Conservation (phyloP, 2,888 invertebrate species). For the Tetranychus piercei region DNA sequence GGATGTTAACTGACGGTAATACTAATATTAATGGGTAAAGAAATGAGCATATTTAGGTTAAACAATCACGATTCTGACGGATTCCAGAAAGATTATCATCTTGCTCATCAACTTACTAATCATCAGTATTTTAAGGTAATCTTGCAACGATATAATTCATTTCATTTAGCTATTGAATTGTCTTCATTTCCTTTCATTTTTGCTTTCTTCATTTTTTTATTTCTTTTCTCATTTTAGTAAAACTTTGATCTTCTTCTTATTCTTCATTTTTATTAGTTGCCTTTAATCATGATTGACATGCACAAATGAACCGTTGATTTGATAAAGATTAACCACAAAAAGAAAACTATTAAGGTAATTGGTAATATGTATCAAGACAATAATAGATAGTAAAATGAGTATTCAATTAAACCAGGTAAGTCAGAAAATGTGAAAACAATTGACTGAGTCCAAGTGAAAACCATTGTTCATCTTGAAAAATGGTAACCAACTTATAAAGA, state of each 20-base stretch:
- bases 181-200: background rate
- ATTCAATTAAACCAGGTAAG: no score
- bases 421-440: no score
- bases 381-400: no score
- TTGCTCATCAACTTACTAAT: background rate
- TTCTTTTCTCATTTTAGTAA: no score
- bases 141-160: background rate
- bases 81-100: background rate
- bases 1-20: background rate
- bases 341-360: no score
- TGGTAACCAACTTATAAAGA: no score
- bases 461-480: no score
- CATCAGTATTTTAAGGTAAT: background rate
- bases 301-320: background rate
- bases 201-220: background rate
- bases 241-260: background rate
- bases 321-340: background rate
- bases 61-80: background rate
- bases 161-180: background rate
- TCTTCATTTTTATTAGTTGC: background rate
- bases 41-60: background rate
- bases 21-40: no score
- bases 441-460: no score
- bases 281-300: conserved; percentile 1
- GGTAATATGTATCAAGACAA: no score